Evolutionary conservation across 1,140 invertebrate species (phyloP).

Genomic region (Gyrodactylus salaris): DNA sequence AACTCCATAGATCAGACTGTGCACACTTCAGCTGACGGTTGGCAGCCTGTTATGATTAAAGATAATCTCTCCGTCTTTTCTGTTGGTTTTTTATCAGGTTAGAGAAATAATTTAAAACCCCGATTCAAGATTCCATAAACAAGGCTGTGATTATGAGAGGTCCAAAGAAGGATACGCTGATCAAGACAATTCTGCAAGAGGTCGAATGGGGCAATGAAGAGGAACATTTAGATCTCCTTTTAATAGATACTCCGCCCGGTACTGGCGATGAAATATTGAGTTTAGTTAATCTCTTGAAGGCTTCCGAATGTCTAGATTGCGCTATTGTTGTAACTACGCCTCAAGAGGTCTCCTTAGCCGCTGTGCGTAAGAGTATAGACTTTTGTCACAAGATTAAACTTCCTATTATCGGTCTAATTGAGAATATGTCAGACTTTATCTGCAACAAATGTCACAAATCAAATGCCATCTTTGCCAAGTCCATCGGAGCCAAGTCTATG

Average conservation of each 20-base stretch:
- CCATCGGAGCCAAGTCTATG: background rate
- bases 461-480: background rate
- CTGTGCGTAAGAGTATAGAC: slow-evolving; percentile 57
- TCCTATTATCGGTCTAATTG: slow-evolving; percentile 45
- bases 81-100: slow-evolving; percentile 56
- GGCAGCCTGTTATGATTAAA: slow-evolving; percentile 2
- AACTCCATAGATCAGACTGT: slow-evolving; percentile 15
- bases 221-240: slow-evolving; percentile 38
- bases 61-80: slow-evolving; percentile 44
- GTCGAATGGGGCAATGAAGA: slow-evolving; percentile 36
- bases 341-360: slow-evolving; percentile 33
- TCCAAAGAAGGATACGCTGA: slow-evolving; percentile 57
- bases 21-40: slow-evolving; percentile 5
- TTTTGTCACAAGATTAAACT: slow-evolving; percentile 60
- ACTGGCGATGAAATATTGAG: slow-evolving; percentile 84
- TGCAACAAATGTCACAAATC: background rate
- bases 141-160: slow-evolving; percentile 65
- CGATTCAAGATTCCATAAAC: slow-evolving; percentile 25
- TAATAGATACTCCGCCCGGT: slow-evolving; percentile 69
- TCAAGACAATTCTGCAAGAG: slow-evolving; percentile 52
- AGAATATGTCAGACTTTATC: slow-evolving; percentile 37
- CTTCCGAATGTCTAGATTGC: slow-evolving; percentile 10
- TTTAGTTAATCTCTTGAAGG: slow-evolving; percentile 45
- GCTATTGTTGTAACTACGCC: slow-evolving; percentile 57
- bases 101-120: too few relatives aligned